Base-by-base conservation (phyloP, 2,113 vertebrate species). In the Cryptomyrus ogoouensis region DNA sequence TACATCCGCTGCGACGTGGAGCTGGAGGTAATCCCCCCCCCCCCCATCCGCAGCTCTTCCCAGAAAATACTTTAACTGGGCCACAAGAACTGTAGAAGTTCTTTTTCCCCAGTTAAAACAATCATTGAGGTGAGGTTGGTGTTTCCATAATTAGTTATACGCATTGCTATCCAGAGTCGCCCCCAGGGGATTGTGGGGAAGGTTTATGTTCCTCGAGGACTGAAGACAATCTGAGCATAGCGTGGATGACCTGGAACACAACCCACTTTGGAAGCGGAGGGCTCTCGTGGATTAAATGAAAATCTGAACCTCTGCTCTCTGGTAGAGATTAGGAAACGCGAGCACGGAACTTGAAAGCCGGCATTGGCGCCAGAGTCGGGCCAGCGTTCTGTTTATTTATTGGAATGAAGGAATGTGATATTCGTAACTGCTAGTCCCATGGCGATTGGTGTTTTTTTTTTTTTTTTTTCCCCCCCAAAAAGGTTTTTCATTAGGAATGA, bases 1-100 rank as follows among this genome's bases (percentile, higher is more conserved):
- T 99, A 98, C 89, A 97, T 99, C 90, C 97, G 98, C 90, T 96
- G 97, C 44, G 98, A 99, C 91, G 98, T 99, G 42, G 98, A 99
- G 91, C 96, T 99, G 91, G 98, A 99, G 98, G 98, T 99, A 95
- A 8, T 47, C n/a, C n/a, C 27, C 70, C 42, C 62, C 7, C 27
- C 66, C 42, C 53, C 7, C 56, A 35, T 9, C 62, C 62, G 70
- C 77, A 7, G 83, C 47, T 10, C 21, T 52, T 17, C 24, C 31
- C 31, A 27, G 47, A 42, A 80, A 39, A 80, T 35, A 42, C 35
- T 80, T 39, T 80, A 80, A 80, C 17, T 50, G 49, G 27, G 46
- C 21, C 47, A 87, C 47, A 80, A 19, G 74, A 80, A 42, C 74
- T 39, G 1, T 80, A n/a, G 70, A 77, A 39, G 70, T 77, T 77